Evolutionary conservation across 2,797 vertebrate genomes (phyloP), one percentile per base, ranked within the genome.

Genomic region (Premnoplex brunnescens): DNA sequence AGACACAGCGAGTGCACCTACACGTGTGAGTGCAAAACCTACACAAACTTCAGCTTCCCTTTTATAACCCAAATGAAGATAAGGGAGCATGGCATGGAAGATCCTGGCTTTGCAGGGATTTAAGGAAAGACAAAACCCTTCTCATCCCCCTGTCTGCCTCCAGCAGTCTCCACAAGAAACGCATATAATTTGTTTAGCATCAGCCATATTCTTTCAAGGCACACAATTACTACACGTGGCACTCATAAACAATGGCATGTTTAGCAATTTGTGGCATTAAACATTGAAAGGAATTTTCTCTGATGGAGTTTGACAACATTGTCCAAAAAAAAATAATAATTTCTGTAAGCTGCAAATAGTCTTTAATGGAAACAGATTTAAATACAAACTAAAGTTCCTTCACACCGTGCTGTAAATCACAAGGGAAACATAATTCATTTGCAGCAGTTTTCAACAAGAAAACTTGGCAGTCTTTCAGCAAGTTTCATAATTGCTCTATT

Each of bases 401-500:
- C 84, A 90, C 59, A 88, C 80, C 91, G 83, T 60, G 78, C 90
- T 96, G 84, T 60, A 92, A 96, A 73, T 94, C 96, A 92, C 76
- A 92, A 89, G 90, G 91, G 96, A 96, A 96, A 94, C 72, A 88
- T 56, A 90, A 97, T 97, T 96, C 85, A 96, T 95, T 97, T 97
- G 78, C 82, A 90, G 80, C 85, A 94, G 74, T 95, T 97, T 97
- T 95, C 95, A 93, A 96, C 82, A 93, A 91, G 94, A 77, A 95
- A 95, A 80, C 94, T 89, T 97, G 97, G 95, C 97, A 97, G 95
- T 22, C 54, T 95, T 97, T 95, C 94, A 94, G 73, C 88, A 95
- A 91, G 87, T 94, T 97, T 96, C 92, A 95, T 96, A 97, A 98
- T 97, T 97, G 95, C 92, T 97, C 96, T 97, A 95, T 96, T 98